A percentile compares a stretch with the other conserved stretches of the same genome.
Conservation (phyloP, 2,113 vertebrate genomes). For the Pedetes capensis region DNA sequence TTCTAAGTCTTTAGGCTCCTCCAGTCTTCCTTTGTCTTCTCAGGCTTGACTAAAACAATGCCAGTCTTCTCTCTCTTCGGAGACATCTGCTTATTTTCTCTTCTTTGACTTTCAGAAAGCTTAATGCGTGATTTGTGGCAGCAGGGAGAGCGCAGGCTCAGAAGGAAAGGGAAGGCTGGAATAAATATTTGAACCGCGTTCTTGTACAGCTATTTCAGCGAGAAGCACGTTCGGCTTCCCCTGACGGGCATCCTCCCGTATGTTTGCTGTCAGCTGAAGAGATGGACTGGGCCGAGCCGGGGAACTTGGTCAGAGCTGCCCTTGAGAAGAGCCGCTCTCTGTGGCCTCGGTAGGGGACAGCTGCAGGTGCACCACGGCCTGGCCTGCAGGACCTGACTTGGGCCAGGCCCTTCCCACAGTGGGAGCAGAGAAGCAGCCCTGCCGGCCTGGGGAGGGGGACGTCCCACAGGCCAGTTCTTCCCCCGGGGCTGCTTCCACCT, state of each 20-base stretch:
- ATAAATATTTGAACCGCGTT: neutral
- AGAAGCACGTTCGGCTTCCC: neutral
- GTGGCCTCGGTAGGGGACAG: too few relatives aligned
- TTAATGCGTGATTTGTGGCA: neutral
- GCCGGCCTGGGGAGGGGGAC: fast-evolving
- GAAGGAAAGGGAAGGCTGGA: neutral
- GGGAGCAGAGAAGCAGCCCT: fast-evolving
- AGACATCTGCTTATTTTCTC: constrained; percentile 64
- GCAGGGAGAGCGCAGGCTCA: too few relatives aligned
- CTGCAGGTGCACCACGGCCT: too few relatives aligned
- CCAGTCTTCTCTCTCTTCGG: neutral
- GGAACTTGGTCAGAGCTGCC: too few relatives aligned
- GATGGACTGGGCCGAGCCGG: neutral
- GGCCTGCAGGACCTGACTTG: neutral
- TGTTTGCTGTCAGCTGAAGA: neutral
- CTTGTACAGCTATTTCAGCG: neutral
- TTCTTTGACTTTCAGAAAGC: constrained; percentile 34
- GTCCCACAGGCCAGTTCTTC: neutral
- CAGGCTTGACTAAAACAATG: constrained; percentile 28
- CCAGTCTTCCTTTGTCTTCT: neutral
- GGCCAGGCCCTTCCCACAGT: fast-evolving
- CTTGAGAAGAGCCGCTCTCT: too few relatives aligned
- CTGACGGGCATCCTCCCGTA: neutral
- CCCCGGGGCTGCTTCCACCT: neutral
- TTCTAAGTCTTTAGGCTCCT: neutral